phyloP scores from a whole-genome alignment of 1,140 invertebrate genomes.

The Scaptomyza hsui region DNA sequence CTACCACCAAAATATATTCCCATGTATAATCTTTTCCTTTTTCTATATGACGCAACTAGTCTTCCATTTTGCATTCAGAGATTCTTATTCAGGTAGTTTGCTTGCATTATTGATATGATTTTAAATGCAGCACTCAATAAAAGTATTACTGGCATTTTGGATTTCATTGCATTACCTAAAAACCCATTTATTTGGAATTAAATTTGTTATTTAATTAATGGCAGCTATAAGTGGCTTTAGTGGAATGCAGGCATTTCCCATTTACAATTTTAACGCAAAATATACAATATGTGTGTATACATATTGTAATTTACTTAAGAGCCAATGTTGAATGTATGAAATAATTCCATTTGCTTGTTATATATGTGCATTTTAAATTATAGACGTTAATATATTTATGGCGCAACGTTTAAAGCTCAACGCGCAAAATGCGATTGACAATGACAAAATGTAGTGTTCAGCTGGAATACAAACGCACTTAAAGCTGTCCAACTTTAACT shows the following conservation, averaged over 20 bases:
- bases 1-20: no score
- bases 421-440: conserved; percentile 62
- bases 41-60: no score
- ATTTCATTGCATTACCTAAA: conserved; percentile 49
- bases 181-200: conserved; percentile 73
- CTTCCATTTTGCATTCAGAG: no score
- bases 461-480: conserved; percentile 36
- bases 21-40: no score
- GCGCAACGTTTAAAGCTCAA: conserved; percentile 55
- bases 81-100: conserved; percentile 66
- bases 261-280: conserved; percentile 55
- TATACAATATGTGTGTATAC: not conserved
- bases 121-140: conserved; percentile 67
- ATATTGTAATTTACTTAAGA: conserved; percentile 76
- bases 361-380: conserved; percentile 53
- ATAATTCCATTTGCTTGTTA: conserved; percentile 57
- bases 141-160: conserved; percentile 27
- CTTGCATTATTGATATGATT: conserved; percentile 77
- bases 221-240: conserved; percentile 49
- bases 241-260: conserved; percentile 46
- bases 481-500: conserved; percentile 23
- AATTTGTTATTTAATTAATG: conserved; percentile 79
- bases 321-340: conserved; percentile 12
- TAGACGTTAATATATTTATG: conserved; percentile 64
- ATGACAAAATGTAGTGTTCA: conserved; percentile 24